Conservation (phyloP, 2,113 vertebrate genomes). For the Actenoides lindsayi region DNA sequence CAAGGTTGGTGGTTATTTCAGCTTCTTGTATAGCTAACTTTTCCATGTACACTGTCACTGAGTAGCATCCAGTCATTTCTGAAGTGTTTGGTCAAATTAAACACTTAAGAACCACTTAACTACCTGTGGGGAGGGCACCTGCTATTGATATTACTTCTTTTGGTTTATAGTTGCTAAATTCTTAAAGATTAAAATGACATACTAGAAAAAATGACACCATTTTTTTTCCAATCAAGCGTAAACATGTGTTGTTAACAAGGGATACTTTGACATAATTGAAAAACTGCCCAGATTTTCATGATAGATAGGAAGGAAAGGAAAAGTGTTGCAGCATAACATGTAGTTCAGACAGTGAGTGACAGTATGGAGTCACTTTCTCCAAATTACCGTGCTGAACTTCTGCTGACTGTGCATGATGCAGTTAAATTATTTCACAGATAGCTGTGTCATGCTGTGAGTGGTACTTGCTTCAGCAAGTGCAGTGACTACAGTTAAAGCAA, state of each 20-base stretch:
- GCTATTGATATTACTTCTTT: not conserved
- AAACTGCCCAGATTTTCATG: not conserved
- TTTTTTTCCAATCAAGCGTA: not conserved
- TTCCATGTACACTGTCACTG: not conserved
- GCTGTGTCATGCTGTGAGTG: not conserved
- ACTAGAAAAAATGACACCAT: not conserved
- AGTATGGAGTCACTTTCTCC: not conserved
- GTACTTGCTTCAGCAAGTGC: not conserved
- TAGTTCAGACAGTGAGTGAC: not conserved
- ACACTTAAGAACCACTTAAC: not conserved
- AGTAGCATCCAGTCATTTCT: not conserved
- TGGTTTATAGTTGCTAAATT: not conserved
- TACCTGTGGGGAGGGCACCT: not conserved
- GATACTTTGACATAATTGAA: not conserved
- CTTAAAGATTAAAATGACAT: not conserved
- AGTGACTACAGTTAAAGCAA: not conserved
- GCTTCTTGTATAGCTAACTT: not conserved
- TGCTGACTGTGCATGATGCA: not conserved
- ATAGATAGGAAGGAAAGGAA: not conserved
- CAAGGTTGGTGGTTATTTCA: not conserved
- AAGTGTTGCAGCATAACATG: not conserved
- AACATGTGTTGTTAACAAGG: not conserved
- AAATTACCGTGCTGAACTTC: not conserved
- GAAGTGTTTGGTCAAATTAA: not conserved
- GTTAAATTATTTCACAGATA: constrained; percentile 7